Evolutionary conservation across 2,797 vertebrate species (phyloP).

Genomic region (Spinus olivaceus): DNA sequence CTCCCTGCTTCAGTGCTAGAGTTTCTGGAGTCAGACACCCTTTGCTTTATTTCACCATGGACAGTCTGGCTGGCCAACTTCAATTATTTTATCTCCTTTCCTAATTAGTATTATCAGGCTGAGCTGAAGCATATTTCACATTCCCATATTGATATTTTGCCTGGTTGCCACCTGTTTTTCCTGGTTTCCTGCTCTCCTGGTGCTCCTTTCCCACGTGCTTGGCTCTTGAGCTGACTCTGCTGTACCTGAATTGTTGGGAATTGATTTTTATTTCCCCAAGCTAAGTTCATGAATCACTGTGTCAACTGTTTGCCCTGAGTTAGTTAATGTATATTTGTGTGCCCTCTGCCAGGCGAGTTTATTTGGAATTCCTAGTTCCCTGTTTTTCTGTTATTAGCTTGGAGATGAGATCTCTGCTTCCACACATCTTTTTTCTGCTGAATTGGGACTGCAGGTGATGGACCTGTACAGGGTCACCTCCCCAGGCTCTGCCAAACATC

Average conservation of each 20-base stretch:
- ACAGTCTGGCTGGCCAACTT: not conserved
- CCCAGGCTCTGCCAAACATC: not conserved
- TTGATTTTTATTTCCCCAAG: not conserved
- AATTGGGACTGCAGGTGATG: not conserved
- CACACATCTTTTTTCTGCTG: not conserved
- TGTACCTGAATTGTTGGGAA: accelerated
- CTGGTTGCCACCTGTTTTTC: not conserved
- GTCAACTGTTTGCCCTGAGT: not conserved
- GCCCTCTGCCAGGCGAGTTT: not conserved
- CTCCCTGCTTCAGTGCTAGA: not conserved
- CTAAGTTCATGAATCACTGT: not conserved
- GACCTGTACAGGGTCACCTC: not conserved
- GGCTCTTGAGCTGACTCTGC: not conserved
- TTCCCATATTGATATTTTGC: not conserved
- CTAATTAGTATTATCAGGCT: not conserved
- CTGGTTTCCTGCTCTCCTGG: not conserved
- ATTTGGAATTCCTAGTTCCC: not conserved
- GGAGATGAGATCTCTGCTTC: not conserved
- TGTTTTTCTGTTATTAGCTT: accelerated
- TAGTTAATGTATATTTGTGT: not conserved
- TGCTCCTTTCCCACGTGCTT: not conserved
- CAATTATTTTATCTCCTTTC: not conserved
- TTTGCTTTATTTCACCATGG: not conserved
- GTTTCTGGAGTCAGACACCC: not conserved
- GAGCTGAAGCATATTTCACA: not conserved